A percentile compares a stretch with the other conserved stretches of the same genome.
Conservation (phyloP, 2,888 invertebrate genomes). For the Nasonovia ribisnigri region DNA sequence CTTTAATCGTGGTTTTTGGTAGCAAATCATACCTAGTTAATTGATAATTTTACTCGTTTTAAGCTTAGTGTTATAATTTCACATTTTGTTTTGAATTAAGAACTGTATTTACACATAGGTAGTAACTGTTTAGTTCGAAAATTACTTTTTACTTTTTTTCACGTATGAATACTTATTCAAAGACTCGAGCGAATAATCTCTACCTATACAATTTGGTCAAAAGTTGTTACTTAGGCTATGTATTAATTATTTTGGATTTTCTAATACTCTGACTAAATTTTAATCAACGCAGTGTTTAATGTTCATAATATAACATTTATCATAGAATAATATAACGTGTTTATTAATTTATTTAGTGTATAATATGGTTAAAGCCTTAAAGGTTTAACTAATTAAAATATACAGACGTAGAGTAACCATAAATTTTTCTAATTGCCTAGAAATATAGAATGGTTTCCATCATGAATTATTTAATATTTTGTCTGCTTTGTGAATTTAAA, state of each 20-base stretch:
- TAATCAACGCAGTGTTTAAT: background rate
- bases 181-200: background rate
- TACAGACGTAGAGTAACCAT: background rate
- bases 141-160: no score
- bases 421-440: background rate
- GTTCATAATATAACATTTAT: background rate
- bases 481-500: constrained; percentile 44
- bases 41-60: background rate
- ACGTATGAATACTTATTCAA: no score
- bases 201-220: background rate
- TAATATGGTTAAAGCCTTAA: background rate
- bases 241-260: background rate
- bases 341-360: background rate
- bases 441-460: constrained; percentile 41
- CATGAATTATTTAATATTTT: constrained; percentile 38
- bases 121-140: no score
- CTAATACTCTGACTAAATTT: background rate
- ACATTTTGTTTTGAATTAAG: background rate
- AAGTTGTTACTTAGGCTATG: background rate
- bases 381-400: background rate
- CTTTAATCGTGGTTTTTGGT: background rate
- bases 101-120: background rate
- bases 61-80: background rate
- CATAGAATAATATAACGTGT: background rate
- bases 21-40: background rate